Evolutionary conservation across 2,113 vertebrate genomes (phyloP), one percentile per base, ranked within the genome.

Genomic region (Pyxicephalus adspersus): DNA sequence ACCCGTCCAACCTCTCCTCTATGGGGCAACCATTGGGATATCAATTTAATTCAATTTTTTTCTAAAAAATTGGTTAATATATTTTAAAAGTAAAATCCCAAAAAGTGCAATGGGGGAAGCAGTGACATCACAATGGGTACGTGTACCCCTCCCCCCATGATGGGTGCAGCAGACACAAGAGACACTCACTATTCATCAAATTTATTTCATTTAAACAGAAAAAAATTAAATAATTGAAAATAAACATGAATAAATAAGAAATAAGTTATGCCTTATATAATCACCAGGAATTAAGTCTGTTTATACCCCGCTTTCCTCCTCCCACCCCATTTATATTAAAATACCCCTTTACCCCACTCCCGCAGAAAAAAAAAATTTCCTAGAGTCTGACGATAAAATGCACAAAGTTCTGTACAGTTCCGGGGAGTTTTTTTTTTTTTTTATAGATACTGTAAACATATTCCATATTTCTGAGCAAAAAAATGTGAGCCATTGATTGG

Each of bases 191-290:
- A 52, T 73, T 81, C 58, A 81, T 81, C 70, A 81, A 81, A 81
- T 81, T 81, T 81, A 81, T 81, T 81, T 81, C 22, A 74, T 81
- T 81, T 66, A 60, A 31, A 74, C 60, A 81, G 70, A 81, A 74
- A 81, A 80, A 81, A 81, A 74, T 58, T 64, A 68, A 78, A 78
- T 78, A 73, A 81, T 65, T 73, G 8, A 72, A 81, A 81, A 75
- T 74, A 81, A 81, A 66, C 16, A 16, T n/a, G 60, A 81, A 81
- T 81, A 81, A 81, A 75, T 81, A 74, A 81, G 70, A 74, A 81
- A 81, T 81, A 81, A 81, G 80, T 74, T 74, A 81, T 74, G 50
- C 58, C 54, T 81, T 66, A 81, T 81, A 81, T 81, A 74, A 74
- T 81, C 26, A 26, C 54, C 19, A 17, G 23, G 68, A 64, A 74